Evolutionary conservation across 2,113 vertebrate species (phyloP).

Genomic region (pig (Sus scrofa)): T2T-Sscrofa CM000813.6:31671501-31672000

Average conservation of each 20-base stretch:
- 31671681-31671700: not conserved
- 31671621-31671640: not conserved
- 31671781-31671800: not conserved
- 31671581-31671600: not conserved
- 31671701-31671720: not conserved
- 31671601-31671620: conserved; percentile 9
- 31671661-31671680: not conserved
- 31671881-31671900: not conserved
- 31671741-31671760: not conserved
- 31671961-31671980: not conserved
- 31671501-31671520: not conserved
- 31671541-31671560: no score
- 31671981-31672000: not conserved
- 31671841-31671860: not conserved
- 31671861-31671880: not conserved
- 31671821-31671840: not conserved
- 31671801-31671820: not conserved
- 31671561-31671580: not conserved
- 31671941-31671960: no score
- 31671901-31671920: not conserved
- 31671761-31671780: not conserved
- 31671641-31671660: not conserved
- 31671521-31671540: conserved; percentile 12
- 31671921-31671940: not conserved
- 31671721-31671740: not conserved